Evolutionary conservation across 2,888 invertebrate species (phyloP), one percentile per base, ranked within the genome.

Genomic region (Mythimna ferrago): DNA sequence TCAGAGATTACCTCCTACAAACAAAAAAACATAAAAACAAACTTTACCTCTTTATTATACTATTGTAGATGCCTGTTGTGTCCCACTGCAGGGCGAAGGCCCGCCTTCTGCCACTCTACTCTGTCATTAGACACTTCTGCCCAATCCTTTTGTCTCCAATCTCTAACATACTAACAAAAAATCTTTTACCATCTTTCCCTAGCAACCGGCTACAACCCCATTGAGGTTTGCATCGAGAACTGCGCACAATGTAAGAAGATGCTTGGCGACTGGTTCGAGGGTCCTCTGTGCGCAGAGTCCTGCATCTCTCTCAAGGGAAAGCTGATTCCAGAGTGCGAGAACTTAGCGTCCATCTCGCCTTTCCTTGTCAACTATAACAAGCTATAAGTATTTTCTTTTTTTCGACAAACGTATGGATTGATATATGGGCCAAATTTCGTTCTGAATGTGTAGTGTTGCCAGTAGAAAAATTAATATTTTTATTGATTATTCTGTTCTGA

Each of bases 181-280:
- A 26, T 66, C 5, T 70, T 76, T 75, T 48, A 44, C 73, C 69
- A 78, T 67, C 74, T 81, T 86, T 84, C 58, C 90, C 16, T 73
- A 96, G 95, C 95, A 44, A 93, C 93, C 73, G 96, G 96, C 81
- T 97, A 97, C 90, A 97, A 97, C 81, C 93, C 95, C 1, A 92
- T 97, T 87, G 98, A 98, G 82, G 97, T 98, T 67, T 98, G 98
- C 93, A 97, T 98, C 76, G 97, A 98, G 86, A 99, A 99, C 94
- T 99, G 99, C 91, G 98, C 98, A 0, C 98, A 98, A 89, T 99
- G 98, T 94, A 98, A 98, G 94, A 98, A 98, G 93, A 98, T 98
- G 98, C 98, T 98, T 83, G 98, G 98, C 0, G 97, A 97, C 0
- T 98, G 98, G 95, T 99, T 99, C 94, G 98, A 98, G 89, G 98